Base-by-base conservation (phyloP, 2,888 invertebrate species). In the Drosophila heteroneura region DNA sequence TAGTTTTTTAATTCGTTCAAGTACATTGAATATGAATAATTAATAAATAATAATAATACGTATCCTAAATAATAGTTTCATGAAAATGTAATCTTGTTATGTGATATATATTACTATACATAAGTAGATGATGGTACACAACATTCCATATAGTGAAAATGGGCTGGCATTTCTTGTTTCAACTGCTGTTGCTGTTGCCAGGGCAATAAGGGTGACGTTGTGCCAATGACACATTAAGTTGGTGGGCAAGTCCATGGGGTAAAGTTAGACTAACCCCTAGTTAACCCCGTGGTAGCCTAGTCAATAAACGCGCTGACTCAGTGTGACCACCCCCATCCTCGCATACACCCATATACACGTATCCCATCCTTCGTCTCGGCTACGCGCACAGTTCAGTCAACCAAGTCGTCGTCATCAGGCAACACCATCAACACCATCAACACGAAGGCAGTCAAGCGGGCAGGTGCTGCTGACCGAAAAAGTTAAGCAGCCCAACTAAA, bases 171-270 rank as follows among this genome's bases (percentile, higher is more conserved):
- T 16, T 26, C 16, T 16, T 26, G 66, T 16, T n/a, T 14, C 33
- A 47, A 32, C 65, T 57, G 59, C 44, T 44, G n/a, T 56, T 51
- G 39, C 66, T 56, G 69, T 68, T 68, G 56, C 68, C 49, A 56
- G 54, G 67, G 39, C 67, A 54, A 61, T 59, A 32, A 12, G 60
- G 69, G 28, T 75, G 69, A 54, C 64, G 68, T 79, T 79, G 70
- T 75, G 66, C 76, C 74, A 86, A 75, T 85, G 82, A 84, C 80
- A 87, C 87, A 82, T 87, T 82, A 75, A 79, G 83, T 77, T 69
- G 59, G 16, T 47, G 47, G 47, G 47, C 47, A 47, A 5, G 47
- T 47, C 41, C 64, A 39, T 39, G 64, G 69, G 35, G 60, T 76
- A 74, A 76, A 32, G 79, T 49, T 37, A 51, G 57, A 61, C 57